A percentile compares a stretch with the other conserved stretches of the same genome.
Conservation (phyloP, 2,113 vertebrate genomes). For the Actenoides hombroni region DNA sequence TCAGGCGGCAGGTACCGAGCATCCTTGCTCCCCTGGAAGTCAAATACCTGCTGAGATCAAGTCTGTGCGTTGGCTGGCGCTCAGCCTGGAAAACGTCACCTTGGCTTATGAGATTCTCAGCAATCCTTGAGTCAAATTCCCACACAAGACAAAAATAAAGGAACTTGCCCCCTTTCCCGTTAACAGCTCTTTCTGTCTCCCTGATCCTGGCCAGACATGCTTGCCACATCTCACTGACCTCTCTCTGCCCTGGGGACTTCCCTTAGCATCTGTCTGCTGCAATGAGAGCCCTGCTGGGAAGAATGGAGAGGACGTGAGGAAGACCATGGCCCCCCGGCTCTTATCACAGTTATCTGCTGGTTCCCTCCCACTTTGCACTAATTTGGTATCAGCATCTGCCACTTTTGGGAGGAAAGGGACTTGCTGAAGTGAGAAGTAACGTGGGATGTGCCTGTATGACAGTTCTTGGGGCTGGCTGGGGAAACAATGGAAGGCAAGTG, state of each 20-base stretch:
- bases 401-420: slow-evolving; percentile 36
- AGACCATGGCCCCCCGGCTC: slow-evolving; percentile 21
- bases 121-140: slow-evolving; percentile 40
- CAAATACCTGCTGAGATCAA: slow-evolving; percentile 49
- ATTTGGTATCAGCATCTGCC: slow-evolving; percentile 41
- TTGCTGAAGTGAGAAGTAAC: slow-evolving; percentile 42
- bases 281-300: not conserved
- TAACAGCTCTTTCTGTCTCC: not conserved
- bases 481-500: slow-evolving; percentile 44
- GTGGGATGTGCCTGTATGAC: slow-evolving; percentile 28
- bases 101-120: slow-evolving; percentile 16
- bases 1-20: slow-evolving; percentile 27
- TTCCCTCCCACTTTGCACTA: slow-evolving; percentile 26
- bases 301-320: not conserved
- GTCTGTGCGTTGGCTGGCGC: slow-evolving; percentile 20
- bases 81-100: slow-evolving; percentile 45
- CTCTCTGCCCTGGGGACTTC: not conserved
- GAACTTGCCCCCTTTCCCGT: not conserved
- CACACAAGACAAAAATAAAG: slow-evolving; percentile 45
- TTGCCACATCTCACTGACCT: not conserved
- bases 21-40: not conserved
- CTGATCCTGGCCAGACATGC: not conserved
- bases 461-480: not conserved
- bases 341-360: slow-evolving; percentile 31
- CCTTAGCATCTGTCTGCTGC: not conserved